Base-by-base conservation (phyloP, 1,140 invertebrate species). In the Galleria mellonella region DNA sequence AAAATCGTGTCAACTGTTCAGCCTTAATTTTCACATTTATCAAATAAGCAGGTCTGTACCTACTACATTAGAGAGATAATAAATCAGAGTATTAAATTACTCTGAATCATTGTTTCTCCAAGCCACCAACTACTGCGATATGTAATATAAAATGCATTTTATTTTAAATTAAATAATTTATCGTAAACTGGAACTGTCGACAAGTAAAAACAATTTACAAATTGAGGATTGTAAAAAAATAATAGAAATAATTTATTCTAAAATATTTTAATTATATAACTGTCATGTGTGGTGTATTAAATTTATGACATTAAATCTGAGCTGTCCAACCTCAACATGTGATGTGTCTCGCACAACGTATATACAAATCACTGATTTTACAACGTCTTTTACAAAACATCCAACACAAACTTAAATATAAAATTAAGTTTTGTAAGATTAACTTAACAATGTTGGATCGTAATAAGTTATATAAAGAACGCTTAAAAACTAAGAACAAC, bases 381-480 rank as follows among this genome's bases (percentile, higher is more conserved):
- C 38, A 45, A 49, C 30, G 42, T 49, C 46, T 48, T 53, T 48
- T 48, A 55, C 35, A 49, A 47, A 28, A 29, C 23, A 48, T 55
- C 51, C 52, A 55, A 55, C 52, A 32, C 32, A 12, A 48, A 47
- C 52, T 55, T 55, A 54, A 43, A 44, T 9, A 11, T n/a, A 37
- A 28, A 35, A 45, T 45, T 55, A 49, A 54, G 37, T 45, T 37
- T 49, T 48, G 43, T 36, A 55, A 49, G 46, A 35, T 36, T 32
- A 17, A 36, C 46, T 47, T 52, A 49, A 55, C 52, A 55, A 46
- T 46, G 46, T 55, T 32, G 42, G 47, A 55, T 38, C 37, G 11
- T 30, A 13, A 36, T 32, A 32, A 38, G n/a, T 23, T 23, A 23
- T 23, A 23, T n/a, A 23, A 23, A 2, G 17, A 23, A 23, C 17